Evolutionary conservation across 2,888 invertebrate genomes (phyloP).

Genomic region (Aleiodes testaceus): DNA sequence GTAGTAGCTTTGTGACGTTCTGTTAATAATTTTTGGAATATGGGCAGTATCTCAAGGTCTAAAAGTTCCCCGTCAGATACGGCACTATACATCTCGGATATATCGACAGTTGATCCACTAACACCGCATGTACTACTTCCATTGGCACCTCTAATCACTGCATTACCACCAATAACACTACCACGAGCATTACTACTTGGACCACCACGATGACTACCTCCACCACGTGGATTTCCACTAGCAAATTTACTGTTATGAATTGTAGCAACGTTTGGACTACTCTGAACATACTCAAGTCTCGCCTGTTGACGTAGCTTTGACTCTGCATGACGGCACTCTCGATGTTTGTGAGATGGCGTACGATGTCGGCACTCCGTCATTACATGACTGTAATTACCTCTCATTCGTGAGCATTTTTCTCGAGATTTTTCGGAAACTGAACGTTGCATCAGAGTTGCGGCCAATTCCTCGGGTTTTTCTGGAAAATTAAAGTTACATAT

Average conservation of each 20-base stretch:
- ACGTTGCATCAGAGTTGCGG: slow-evolving; percentile 71
- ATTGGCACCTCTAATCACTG: slow-evolving; percentile 42
- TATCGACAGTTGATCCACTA: slow-evolving; percentile 62
- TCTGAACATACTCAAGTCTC: slow-evolving; percentile 75
- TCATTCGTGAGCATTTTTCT: slow-evolving; percentile 68
- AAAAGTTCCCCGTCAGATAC: slow-evolving; percentile 89
- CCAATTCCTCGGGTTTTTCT: slow-evolving; percentile 68
- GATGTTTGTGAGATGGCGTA: slow-evolving; percentile 57
- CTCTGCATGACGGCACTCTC: slow-evolving; percentile 63
- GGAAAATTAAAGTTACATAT: slow-evolving; percentile 33
- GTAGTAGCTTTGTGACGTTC: slow-evolving; percentile 83
- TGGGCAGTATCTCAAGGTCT: slow-evolving; percentile 90
- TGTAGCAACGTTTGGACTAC: slow-evolving; percentile 78
- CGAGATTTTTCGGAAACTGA: slow-evolving; percentile 74
- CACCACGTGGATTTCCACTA: slow-evolving; percentile 58
- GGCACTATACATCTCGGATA: slow-evolving; percentile 80
- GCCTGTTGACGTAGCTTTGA: slow-evolving; percentile 68
- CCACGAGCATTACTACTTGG: slow-evolving; percentile 13
- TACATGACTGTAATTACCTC: slow-evolving; percentile 46
- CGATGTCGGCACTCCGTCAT: slow-evolving; percentile 66
- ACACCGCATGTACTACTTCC: slow-evolving; percentile 43
- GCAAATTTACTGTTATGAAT: slow-evolving; percentile 75
- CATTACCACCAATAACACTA: slow-evolving; percentile 40
- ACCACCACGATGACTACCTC: slow-evolving; percentile 71
- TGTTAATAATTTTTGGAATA: slow-evolving; percentile 92